Evolutionary conservation across 1,140 invertebrate genomes (phyloP), one percentile per base, ranked within the genome.

Genomic region (Neuroterus valhalla): DNA sequence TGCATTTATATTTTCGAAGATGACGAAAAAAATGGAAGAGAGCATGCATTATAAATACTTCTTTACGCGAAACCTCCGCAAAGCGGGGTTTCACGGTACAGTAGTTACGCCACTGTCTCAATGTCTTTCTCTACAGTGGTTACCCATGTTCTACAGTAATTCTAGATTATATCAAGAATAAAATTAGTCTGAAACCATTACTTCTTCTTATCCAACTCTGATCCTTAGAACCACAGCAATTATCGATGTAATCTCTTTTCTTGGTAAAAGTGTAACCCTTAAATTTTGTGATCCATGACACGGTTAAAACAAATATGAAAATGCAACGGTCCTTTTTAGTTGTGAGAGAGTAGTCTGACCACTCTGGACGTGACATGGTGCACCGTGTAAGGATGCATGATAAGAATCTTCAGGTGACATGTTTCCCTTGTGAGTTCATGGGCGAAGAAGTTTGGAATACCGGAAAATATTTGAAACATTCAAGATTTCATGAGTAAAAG

Each of bases 291-390:
- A 55, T 15, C 52, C 52, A 26, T 55, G 52, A 55, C 52, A 55
- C 23, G 50, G 23, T 55, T 55, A 26, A 55, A 21, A 21, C 26
- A 55, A 55, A 55, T 55, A 55, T 55, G 52, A 55, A 55, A 55
- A 55, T 55, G 23, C 52, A 55, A 55, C 52, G 52, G 52, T 55
- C 21, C 23, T 55, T 55, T 52, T 23, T 52, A 55, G 52, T 55
- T 26, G 52, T 55, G 23, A 55, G 23, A 55, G 52, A 55, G 52
- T 55, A 21, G 52, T 55, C 23, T 55, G 21, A 26, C 52, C 52
- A 55, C 52, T 55, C 14, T 23, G 21, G 15, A 55, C 52, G 52
- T 55, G 52, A 55, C 52, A 55, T 21, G 26, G 52, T 23, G 52
- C 52, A 55, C 52, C 21, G 23, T 55, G 52, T 55, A 55, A 55